Percentiles rank a stretch among this genome's conserved stretches.
Conservation (phyloP, 1,140 invertebrate genomes). For the Apis cerana region DNA sequence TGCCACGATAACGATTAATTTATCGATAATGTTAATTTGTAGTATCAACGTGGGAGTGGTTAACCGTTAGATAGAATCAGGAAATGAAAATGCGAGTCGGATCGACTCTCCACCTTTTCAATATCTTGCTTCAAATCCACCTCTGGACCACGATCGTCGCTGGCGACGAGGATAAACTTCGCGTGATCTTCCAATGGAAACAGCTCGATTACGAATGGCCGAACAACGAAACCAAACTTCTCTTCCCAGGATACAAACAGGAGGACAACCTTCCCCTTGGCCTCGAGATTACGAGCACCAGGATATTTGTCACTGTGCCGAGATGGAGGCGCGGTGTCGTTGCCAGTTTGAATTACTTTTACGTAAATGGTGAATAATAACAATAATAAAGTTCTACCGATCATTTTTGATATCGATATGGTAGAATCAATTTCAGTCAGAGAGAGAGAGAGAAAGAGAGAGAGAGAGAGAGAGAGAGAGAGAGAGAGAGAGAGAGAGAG, state of each 20-base stretch:
- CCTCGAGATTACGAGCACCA: slow-evolving; percentile 84
- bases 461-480: too few relatives aligned
- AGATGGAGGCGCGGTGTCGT: slow-evolving; percentile 88
- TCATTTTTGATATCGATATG: too few relatives aligned
- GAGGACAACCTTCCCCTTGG: slow-evolving; percentile 88
- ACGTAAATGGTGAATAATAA: slow-evolving; percentile 83
- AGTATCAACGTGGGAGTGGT: background rate
- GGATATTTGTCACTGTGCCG: slow-evolving; percentile 87
- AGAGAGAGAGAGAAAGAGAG: too few relatives aligned
- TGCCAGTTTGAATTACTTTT: slow-evolving; percentile 87
- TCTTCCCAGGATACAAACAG: slow-evolving; percentile 78
- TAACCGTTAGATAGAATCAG: background rate
- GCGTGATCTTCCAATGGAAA: slow-evolving; percentile 87
- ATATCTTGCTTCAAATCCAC: slow-evolving; percentile 21
- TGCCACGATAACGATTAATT: background rate
- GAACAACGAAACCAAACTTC: slow-evolving; percentile 74
- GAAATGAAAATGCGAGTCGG: slow-evolving; percentile 40
- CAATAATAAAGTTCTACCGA: too few relatives aligned
- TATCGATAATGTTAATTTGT: background rate
- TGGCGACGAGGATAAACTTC: slow-evolving; percentile 83
- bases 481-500: too few relatives aligned
- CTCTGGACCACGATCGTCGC: slow-evolving; percentile 63
- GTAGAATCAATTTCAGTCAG: too few relatives aligned
- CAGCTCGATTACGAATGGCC: slow-evolving; percentile 86
- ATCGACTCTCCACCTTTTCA: slow-evolving; percentile 10